These are phyloP conservation scores for Aselliscus stoliczkanus DNA, from an alignment of 2,797 vertebrate species.

Conservation along the genomic window DNA sequence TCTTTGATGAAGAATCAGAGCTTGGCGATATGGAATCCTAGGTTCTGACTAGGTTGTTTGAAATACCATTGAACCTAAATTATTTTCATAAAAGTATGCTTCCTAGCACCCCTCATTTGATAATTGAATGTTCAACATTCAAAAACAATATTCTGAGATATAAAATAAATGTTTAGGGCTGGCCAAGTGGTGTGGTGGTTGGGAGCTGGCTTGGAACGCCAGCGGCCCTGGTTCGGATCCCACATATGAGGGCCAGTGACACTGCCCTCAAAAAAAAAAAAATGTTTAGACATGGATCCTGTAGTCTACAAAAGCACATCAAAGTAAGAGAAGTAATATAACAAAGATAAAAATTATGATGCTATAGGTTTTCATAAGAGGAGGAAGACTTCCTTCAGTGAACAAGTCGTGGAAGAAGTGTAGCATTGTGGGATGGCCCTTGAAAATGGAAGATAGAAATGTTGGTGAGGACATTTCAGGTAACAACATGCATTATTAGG, in stretches of 20 bases:
- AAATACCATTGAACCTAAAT: not conserved
- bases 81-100: slow-evolving; percentile 9
- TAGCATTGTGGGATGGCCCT: not conserved
- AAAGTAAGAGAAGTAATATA: not conserved
- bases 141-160: not conserved
- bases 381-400: not conserved
- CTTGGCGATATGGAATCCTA: not conserved
- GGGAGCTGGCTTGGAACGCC: too few species aligned
- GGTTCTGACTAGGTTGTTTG: not conserved
- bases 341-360: not conserved
- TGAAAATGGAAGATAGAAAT: not conserved
- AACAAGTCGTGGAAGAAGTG: not conserved
- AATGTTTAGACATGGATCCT: not conserved
- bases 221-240: too few species aligned
- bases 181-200: too few species aligned
- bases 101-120: not conserved
- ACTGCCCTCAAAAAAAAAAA: too few species aligned
- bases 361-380: not conserved
- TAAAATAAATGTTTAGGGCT: not conserved
- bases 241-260: too few species aligned
- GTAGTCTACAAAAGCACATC: not conserved
- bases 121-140: slow-evolving; percentile 11
- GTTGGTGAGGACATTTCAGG: not conserved
- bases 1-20: not conserved
- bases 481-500: not conserved